A percentile compares a stretch with the other conserved stretches of the same genome.
phyloP scores from a whole-genome alignment of 2,113 vertebrate species.

The Mola mola region DNA sequence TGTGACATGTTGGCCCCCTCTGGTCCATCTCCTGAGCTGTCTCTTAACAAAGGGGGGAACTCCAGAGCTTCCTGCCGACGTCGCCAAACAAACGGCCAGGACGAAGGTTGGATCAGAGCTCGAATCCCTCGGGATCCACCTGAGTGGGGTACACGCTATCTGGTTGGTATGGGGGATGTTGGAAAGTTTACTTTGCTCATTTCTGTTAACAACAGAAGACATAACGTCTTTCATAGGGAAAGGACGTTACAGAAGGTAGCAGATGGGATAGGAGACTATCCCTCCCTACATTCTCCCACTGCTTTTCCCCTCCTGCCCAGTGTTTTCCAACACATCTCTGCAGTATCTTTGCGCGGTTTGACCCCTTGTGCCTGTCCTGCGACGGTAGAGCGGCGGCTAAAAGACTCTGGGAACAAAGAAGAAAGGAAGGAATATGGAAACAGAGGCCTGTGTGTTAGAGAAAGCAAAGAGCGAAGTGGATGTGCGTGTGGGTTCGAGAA shows the following conservation, averaged over 20 bases:
- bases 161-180: neutral
- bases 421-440: constrained; percentile 25
- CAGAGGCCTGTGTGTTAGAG: constrained; percentile 18
- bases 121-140: neutral
- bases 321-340: constrained; percentile 48
- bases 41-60: constrained; percentile 15
- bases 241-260: constrained; percentile 12
- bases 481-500: constrained; percentile 35
- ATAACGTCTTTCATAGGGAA: too few species aligned
- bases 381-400: constrained; percentile 25
- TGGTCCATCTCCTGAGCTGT: constrained; percentile 7
- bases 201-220: neutral
- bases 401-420: constrained; percentile 36
- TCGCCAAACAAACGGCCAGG: neutral
- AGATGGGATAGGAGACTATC: constrained; percentile 5
- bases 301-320: constrained; percentile 7
- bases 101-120: constrained; percentile 1
- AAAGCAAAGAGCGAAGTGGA: constrained; percentile 26
- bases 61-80: constrained; percentile 15
- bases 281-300: constrained; percentile 1
- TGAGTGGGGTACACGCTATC: neutral
- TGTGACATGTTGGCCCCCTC: constrained; percentile 1
- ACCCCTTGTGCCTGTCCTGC: constrained; percentile 31
- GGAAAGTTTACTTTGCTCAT: neutral
- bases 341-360: constrained; percentile 19